These are phyloP conservation scores for Macropodus opercularis DNA, from an alignment of 2,797 vertebrate species.

Conservation along the genomic window DNA sequence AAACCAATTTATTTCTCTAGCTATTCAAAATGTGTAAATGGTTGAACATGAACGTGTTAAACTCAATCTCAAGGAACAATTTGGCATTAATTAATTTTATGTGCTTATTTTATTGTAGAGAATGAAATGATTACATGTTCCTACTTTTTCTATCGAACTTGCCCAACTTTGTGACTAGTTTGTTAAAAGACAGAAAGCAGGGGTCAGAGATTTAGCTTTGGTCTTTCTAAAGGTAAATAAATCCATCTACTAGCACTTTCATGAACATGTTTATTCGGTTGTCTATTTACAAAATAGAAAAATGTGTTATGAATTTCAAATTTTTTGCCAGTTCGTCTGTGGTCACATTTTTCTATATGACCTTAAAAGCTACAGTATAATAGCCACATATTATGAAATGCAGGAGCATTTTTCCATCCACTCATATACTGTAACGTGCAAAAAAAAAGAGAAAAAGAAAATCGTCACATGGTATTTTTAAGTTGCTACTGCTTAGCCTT, in stretches of 20 bases:
- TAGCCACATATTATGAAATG: slow-evolving; percentile 27
- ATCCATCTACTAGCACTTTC: background rate
- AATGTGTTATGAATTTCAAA: too few relatives aligned
- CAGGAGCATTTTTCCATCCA: slow-evolving; percentile 28
- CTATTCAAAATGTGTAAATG: background rate
- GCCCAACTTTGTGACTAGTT: background rate
- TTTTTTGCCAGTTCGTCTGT: slow-evolving; percentile 17
- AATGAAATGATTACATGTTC: background rate
- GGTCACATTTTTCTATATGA: slow-evolving; percentile 44
- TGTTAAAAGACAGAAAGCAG: background rate
- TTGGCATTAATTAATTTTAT: too few relatives aligned
- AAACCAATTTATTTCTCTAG: background rate
- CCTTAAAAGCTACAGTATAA: slow-evolving; percentile 46
- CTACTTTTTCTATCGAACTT: background rate
- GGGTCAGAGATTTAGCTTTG: background rate
- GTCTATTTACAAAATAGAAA: background rate
- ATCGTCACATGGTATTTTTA: slow-evolving; percentile 30
- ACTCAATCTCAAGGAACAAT: background rate
- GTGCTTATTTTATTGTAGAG: background rate
- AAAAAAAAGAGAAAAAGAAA: slow-evolving; percentile 24
- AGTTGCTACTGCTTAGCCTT: slow-evolving; percentile 34
- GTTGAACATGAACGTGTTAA: background rate
- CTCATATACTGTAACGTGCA: slow-evolving; percentile 20
- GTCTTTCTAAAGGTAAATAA: background rate
- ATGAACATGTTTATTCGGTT: background rate